Conservation (phyloP, 2,797 vertebrate genomes). For the Danio jaintianensis region DNA sequence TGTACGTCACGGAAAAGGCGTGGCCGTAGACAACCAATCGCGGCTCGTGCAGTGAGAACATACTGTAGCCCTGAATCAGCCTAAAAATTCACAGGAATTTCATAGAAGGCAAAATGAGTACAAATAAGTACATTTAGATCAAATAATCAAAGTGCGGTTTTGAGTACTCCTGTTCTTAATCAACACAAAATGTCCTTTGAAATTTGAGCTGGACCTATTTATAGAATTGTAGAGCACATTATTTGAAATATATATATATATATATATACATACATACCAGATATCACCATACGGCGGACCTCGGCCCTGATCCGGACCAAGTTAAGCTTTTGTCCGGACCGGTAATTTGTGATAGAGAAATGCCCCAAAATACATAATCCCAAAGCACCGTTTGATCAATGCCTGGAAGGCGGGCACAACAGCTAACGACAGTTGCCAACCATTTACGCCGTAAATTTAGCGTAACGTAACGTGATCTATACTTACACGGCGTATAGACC, state of each 20-base stretch:
- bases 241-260: background rate
- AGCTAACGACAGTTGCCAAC: no score
- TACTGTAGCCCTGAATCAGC: background rate
- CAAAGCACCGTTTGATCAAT: no score
- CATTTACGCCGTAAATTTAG: no score
- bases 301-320: no score
- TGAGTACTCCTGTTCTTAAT: background rate
- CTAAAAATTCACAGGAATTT: background rate
- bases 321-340: no score
- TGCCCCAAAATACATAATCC: no score
- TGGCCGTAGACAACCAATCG: background rate
- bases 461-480: no score
- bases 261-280: no score
- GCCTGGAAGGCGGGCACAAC: no score
- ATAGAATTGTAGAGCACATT: background rate
- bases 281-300: no score
- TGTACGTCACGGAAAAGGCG: conserved; percentile 8
- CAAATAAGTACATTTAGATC: background rate
- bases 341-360: no score
- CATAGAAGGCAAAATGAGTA: background rate
- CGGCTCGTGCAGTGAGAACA: background rate
- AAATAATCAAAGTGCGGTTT: background rate
- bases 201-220: background rate
- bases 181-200: background rate
- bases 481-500: no score